Evolutionary conservation across 2,113 vertebrate species (phyloP), one percentile per base, ranked within the genome.

Genomic region (Strigops habroptila): DNA sequence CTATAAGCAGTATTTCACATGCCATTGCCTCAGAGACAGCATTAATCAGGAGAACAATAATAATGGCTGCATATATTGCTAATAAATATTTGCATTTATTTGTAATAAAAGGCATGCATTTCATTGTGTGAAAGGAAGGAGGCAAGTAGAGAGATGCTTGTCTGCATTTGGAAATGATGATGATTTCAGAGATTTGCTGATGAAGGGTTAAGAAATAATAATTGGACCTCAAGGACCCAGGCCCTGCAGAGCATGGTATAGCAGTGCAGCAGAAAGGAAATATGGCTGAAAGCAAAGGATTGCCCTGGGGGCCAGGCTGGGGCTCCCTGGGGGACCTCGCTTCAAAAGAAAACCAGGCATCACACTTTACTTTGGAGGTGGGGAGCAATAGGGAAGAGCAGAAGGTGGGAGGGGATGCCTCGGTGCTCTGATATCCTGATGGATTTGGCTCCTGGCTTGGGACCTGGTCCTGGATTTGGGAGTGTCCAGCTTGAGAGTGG

Each of bases 61-160:
- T 96, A 96, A 95, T 55, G 75, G 78, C 83, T 97, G 88, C 95
- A 91, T 57, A 86, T 70, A 92, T 86, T 96, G 65, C 94, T 97
- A 97, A 94, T 96, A 98, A 97, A 96, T 96, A 93, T 96, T 95
- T 97, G 88, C 90, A 95, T 96, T 92, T 94, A 93, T 96, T 86
- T 87, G 76, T 94, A 97, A 95, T 93, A 92, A 96, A 95, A 93
- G 33, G 65, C 74, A 75, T 79, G 74, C 53, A 74, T 93, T 97
- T 95, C 49, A 84, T 31, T 57, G 17, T 79, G 68, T 91, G 68
- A 91, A 96, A 77, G 74, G 86, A 77, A 73, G 83, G 78, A 94
- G 73, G 44, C 16, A 71, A 82, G 53, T 55, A 92, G 63, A 75
- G 62, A 78, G 77, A 18, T 71, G 78, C 53, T 69, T 48, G 63